These are phyloP conservation scores for Trypoxylus dichotomus DNA, from an alignment of 1,140 invertebrate genomes.

Conservation along the genomic window DNA sequence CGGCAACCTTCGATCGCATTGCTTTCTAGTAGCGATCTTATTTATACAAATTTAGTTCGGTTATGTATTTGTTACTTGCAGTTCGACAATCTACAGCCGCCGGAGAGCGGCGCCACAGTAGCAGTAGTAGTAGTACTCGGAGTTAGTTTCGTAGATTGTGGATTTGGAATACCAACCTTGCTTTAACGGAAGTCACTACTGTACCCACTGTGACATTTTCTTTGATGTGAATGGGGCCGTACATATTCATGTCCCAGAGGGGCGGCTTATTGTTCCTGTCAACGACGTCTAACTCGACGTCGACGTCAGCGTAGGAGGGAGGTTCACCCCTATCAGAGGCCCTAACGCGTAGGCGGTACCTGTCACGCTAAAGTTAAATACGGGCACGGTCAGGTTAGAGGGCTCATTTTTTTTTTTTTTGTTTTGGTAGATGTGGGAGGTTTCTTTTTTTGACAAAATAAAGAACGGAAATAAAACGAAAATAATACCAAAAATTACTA, in stretches of 20 bases:
- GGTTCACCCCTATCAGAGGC: slow-evolving; percentile 88
- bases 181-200: slow-evolving; percentile 94
- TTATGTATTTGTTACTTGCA: not conserved
- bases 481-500: slow-evolving; percentile 50
- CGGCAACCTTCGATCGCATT: too few species aligned
- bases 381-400: slow-evolving; percentile 52
- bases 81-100: not conserved
- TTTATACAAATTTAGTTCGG: too few species aligned
- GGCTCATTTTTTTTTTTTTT: slow-evolving; percentile 8
- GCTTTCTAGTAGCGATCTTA: too few species aligned
- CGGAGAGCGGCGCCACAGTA: not conserved
- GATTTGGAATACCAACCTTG: slow-evolving; percentile 85
- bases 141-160: slow-evolving; percentile 19
- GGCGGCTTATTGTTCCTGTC: slow-evolving; percentile 97
- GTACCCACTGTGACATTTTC: slow-evolving; percentile 98
- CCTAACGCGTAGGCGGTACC: slow-evolving; percentile 90
- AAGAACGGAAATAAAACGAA: slow-evolving; percentile 35
- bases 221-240: slow-evolving; percentile 94
- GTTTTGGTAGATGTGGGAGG: not conserved
- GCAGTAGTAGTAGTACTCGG: not conserved
- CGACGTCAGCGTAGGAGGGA: slow-evolving; percentile 88
- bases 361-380: slow-evolving; percentile 75
- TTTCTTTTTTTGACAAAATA: not conserved
- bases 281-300: slow-evolving; percentile 95
- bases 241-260: slow-evolving; percentile 89